Evolutionary conservation across 2,113 vertebrate species (phyloP).

Genomic region (Saguinus midas): DNA sequence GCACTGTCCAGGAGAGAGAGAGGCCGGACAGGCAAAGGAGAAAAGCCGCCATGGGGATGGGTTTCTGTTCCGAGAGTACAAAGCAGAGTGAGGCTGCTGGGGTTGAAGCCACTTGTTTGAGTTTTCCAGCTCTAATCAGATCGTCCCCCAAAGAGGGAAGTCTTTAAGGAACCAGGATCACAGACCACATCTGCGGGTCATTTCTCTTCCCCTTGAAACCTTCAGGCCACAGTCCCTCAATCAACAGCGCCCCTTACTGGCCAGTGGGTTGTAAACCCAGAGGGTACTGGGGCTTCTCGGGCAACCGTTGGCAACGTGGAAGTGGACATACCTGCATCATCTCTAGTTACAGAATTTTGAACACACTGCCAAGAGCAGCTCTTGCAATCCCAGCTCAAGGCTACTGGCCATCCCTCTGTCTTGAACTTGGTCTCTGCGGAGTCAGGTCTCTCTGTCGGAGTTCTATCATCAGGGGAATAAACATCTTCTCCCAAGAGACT

Average conservation of each 20-base stretch:
- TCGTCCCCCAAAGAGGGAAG: fast-evolving
- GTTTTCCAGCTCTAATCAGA: not conserved
- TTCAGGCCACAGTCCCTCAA: slow-evolving; percentile 54
- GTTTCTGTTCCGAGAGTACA: not conserved
- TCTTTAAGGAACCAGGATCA: not conserved
- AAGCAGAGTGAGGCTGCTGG: not conserved
- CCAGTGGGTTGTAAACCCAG: not conserved
- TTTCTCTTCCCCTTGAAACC: not conserved
- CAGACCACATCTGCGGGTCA: not conserved
- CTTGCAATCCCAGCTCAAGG: not conserved
- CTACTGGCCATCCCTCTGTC: not conserved
- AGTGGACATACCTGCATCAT: fast-evolving
- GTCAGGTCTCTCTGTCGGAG: not conserved
- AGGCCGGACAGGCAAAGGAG: no score
- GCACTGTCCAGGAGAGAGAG: not conserved
- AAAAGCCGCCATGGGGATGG: fast-evolving
- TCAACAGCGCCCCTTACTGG: slow-evolving; percentile 81
- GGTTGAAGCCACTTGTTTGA: not conserved
- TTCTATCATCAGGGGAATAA: not conserved
- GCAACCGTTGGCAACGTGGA: not conserved
- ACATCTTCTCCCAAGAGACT: not conserved
- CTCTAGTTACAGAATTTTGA: not conserved
- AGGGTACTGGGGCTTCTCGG: not conserved
- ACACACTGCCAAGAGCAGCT: not conserved
- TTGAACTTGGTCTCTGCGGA: not conserved